phyloP scores from a whole-genome alignment of 2,113 vertebrate species.

The Lagopus leucura region DNA sequence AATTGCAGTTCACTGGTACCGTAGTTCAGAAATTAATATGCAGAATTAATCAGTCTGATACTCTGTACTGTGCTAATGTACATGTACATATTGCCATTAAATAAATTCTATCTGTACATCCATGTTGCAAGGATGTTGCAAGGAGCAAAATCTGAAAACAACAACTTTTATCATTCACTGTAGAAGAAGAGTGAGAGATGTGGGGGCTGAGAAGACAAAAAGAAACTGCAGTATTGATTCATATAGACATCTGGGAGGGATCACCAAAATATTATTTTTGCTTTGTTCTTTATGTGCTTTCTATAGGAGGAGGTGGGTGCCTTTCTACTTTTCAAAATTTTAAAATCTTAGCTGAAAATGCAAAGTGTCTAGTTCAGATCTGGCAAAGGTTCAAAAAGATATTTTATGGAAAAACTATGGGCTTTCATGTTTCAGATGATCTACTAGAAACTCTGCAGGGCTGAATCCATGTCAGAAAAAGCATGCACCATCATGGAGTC shows the following conservation, averaged over 20 bases:
- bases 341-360: slow-evolving; percentile 49
- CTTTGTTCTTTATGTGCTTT: slow-evolving; percentile 1
- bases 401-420: slow-evolving; percentile 19
- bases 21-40: not conserved
- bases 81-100: not conserved
- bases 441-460: not conserved
- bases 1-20: not conserved
- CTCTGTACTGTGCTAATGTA: not conserved
- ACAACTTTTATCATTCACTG: not conserved
- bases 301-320: not conserved
- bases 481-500: fast-evolving
- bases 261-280: not conserved
- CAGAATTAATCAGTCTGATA: not conserved
- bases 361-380: not conserved
- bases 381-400: slow-evolving; percentile 41
- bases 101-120: not conserved
- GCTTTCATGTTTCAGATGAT: slow-evolving; percentile 42
- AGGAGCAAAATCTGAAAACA: not conserved
- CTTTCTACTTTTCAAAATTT: slow-evolving; percentile 36
- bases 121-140: not conserved
- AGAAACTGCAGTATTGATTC: not conserved
- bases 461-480: not conserved
- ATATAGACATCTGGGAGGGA: not conserved
- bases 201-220: not conserved
- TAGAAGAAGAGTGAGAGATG: not conserved